Conservation (phyloP, 2,888 invertebrate species). For the Synergus japonicus region DNA sequence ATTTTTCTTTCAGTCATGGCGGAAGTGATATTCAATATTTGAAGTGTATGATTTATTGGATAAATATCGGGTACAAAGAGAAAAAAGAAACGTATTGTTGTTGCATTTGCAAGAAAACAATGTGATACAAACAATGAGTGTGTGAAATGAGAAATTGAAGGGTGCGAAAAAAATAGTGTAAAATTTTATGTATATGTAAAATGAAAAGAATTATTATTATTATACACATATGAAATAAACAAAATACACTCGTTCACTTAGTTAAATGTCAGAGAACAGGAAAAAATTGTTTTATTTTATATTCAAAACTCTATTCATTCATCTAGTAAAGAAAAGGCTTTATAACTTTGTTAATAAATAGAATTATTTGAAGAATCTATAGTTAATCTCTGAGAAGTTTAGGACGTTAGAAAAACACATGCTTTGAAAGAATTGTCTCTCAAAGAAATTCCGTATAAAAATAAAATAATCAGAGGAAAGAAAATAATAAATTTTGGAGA, state of each 20-base stretch:
- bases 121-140: slow-evolving; percentile 22
- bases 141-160: neutral
- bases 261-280: too few relatives aligned
- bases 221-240: too few relatives aligned
- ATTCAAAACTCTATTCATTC: too few relatives aligned
- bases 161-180: slow-evolving; percentile 24
- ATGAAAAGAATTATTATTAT: neutral
- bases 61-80: slow-evolving; percentile 8
- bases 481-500: neutral
- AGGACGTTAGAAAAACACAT: neutral
- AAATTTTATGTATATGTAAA: slow-evolving; percentile 1
- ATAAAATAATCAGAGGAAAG: neutral
- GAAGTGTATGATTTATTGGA: slow-evolving; percentile 13
- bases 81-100: slow-evolving; percentile 26
- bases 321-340: neutral
- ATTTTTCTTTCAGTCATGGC: neutral
- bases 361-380: neutral
- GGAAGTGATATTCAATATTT: slow-evolving; percentile 20
- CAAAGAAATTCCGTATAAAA: neutral
- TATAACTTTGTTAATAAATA: neutral
- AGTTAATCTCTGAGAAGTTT: neutral
- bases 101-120: slow-evolving; percentile 23
- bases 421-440: neutral
- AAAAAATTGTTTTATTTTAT: neutral
- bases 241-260: too few relatives aligned